Base-by-base conservation (phyloP, 2,888 invertebrate species). In the Sphaeridia pumilis region DNA sequence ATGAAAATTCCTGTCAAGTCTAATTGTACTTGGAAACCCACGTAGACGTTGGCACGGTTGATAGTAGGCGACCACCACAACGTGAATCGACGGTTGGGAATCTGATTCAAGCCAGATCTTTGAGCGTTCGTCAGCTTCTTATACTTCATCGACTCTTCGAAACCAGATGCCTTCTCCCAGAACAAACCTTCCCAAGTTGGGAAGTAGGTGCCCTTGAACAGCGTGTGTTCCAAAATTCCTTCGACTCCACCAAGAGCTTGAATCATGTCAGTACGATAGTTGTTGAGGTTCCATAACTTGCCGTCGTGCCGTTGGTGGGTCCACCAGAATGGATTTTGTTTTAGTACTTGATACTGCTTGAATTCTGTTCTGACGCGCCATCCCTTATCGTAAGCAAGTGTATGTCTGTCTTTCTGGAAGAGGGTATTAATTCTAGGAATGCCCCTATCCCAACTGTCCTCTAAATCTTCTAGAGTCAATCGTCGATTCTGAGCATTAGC, bases 291-390 rank as follows among this genome's bases (percentile, higher is more conserved):
- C 98, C 98, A 98, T 60, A 98, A 75, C 75, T 99, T 99, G 51
- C 98, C 98, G 70, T 99, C 98, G 76, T 98, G 98, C 1, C 97
- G 79, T 72, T 99, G 98, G 75, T 98, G 98, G 0, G 98, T 98
- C 98, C 98, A 99, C 98, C 98, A 99, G 80, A 99, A 98, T 0
- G 98, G 98, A 79, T 99, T 98, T 73, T 98, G 98, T 71, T 99
- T 99, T 58, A 98, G 73, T 1, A 98, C 94, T 76, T 93, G 93
- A 69, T 95, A 98, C 68, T 95, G 94, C 70, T 99, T 98, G 74
- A 98, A 98, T 72, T 98, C 97, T 0, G 98, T 99, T 52, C 98
- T 78, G 50, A 99, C 97, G 67, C 98, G 82, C 98, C 98, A 99
- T 10, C 98, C 98, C 70, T 98, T 99, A 70, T 98, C 98, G 67